These are phyloP conservation scores for Montipora capricornis DNA, from an alignment of 64 coral and sea anemone species.

Conservation along the genomic window DNA sequence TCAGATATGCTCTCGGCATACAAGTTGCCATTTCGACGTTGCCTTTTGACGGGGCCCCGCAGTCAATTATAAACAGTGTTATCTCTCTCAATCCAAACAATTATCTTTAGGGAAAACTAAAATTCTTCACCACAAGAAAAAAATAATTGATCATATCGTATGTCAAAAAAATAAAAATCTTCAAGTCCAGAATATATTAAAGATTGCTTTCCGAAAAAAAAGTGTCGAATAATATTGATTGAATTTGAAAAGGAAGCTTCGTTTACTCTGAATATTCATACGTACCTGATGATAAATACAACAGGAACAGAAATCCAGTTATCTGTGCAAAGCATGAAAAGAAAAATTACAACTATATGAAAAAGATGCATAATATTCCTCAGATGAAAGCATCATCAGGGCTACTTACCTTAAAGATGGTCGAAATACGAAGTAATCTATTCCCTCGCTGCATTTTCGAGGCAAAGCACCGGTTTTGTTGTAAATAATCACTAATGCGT, in stretches of 20 bases:
- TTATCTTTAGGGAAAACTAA: not conserved
- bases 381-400: not conserved
- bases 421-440: not conserved
- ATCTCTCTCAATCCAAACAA: not conserved
- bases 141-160: not conserved
- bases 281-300: constrained; percentile 11
- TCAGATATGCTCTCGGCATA: too few species aligned
- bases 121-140: not conserved
- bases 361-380: not conserved
- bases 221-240: too few species aligned
- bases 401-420: constrained; percentile 27
- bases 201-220: not conserved
- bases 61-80: not conserved
- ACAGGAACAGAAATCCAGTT: not conserved
- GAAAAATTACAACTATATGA: not conserved
- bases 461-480: not conserved
- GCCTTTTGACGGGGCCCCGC: not conserved
- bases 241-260: not conserved
- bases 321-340: not conserved
- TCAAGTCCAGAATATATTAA: not conserved
- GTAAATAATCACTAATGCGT: constrained; percentile 7
- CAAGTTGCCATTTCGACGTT: too few species aligned
- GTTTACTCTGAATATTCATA: not conserved
- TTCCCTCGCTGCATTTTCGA: not conserved
- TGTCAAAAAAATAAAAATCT: not conserved